Percentiles rank a stretch among this genome's conserved stretches.
Conservation (phyloP, 2,888 invertebrate species). For the Cheilosia soror region DNA sequence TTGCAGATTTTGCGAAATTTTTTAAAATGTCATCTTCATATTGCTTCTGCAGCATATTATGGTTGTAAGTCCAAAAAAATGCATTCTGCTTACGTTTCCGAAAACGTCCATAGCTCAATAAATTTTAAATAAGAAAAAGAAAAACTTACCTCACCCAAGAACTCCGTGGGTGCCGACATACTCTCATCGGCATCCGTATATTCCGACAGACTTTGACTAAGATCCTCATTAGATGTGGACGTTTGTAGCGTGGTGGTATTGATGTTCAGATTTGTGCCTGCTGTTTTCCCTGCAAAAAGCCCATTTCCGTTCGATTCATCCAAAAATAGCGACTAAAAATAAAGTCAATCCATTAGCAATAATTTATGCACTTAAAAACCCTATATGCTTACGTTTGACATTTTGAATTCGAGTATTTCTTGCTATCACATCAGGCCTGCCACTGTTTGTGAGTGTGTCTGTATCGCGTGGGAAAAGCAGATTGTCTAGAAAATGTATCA, state of each 20-base stretch:
- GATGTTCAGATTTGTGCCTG: conserved; percentile 74
- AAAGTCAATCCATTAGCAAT: conserved; percentile 20
- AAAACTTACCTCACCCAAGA: conserved; percentile 88
- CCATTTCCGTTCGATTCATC: conserved; percentile 84
- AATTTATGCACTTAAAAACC: conserved; percentile 1
- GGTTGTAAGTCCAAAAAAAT: too few relatives aligned
- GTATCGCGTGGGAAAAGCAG: conserved; percentile 67
- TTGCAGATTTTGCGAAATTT: too few relatives aligned
- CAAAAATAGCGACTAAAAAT: conserved; percentile 80
- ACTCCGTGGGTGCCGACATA: conserved; percentile 90
- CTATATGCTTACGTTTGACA: conserved; percentile 65
- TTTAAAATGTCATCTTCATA: too few relatives aligned
- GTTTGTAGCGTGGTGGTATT: conserved; percentile 79
- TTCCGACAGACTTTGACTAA: conserved; percentile 86
- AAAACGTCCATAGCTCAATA: too few relatives aligned
- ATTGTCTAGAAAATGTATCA: conserved; percentile 63
- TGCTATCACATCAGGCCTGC: conserved; percentile 64
- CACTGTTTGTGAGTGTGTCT: conserved; percentile 35
- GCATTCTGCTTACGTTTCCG: too few relatives aligned
- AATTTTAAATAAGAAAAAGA: neutral
- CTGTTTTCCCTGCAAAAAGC: conserved; percentile 79
- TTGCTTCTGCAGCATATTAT: too few relatives aligned
- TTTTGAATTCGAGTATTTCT: conserved; percentile 53
- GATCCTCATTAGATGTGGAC: conserved; percentile 86
- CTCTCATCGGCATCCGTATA: conserved; percentile 89